Percentiles rank a stretch among this genome's conserved stretches.
Evolutionary conservation across 2,113 vertebrate species (phyloP).

Genomic region (Archocentrus centrarchus): DNA sequence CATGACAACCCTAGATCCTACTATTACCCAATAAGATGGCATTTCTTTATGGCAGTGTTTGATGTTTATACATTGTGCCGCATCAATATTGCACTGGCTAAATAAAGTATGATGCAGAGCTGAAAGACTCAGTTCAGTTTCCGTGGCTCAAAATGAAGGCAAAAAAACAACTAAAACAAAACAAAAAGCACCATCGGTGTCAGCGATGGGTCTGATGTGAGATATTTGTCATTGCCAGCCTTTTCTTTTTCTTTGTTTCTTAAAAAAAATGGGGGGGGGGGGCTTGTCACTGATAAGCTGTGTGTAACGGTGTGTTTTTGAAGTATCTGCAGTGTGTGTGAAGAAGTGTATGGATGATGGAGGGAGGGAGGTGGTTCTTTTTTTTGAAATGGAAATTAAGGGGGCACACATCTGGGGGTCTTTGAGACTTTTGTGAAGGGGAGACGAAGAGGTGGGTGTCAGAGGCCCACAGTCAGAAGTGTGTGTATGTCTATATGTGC

Average conservation of each 20-base stretch:
- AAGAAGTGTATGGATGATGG: conserved; percentile 56
- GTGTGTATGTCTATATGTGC: conserved; percentile 42
- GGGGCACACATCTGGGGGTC: conserved; percentile 79
- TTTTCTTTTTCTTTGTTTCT: neutral
- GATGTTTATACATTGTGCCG: too few relatives aligned
- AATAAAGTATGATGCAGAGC: too few relatives aligned
- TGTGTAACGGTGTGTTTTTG: conserved; percentile 37
- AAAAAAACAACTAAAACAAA: neutral
- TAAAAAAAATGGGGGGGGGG: neutral
- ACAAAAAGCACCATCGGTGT: neutral
- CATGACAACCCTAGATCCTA: too few relatives aligned
- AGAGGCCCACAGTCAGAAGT: conserved; percentile 72
- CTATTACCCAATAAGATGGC: too few relatives aligned
- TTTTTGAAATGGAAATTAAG: conserved; percentile 79
- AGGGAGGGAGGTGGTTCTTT: conserved; percentile 64
- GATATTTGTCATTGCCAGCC: conserved; percentile 17
- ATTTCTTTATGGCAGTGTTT: too few relatives aligned
- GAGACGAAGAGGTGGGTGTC: conserved; percentile 62
- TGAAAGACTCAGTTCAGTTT: neutral
- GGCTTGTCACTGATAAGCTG: conserved; percentile 4
- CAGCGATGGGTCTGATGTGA: conserved; percentile 8
- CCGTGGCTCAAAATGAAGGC: neutral
- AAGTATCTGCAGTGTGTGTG: conserved; percentile 26
- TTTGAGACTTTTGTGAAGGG: conserved; percentile 73
- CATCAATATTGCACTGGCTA: too few relatives aligned